Conservation (phyloP, 2,113 vertebrate genomes). For the Charadrius vociferus region DNA sequence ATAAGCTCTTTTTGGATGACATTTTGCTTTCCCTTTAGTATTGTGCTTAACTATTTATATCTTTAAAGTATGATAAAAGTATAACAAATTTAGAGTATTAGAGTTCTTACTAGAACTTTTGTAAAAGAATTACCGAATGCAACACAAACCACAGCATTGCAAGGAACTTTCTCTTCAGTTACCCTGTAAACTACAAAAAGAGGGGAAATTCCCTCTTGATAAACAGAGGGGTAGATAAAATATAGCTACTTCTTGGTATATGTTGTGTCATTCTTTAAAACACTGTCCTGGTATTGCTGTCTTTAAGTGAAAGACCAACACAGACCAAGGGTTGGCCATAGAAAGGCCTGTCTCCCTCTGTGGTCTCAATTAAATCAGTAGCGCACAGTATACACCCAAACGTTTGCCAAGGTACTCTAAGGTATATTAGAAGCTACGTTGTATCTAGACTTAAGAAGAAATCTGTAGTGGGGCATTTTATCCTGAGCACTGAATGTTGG, state of each 20-base stretch:
- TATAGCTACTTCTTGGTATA: not conserved
- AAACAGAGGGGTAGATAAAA: not conserved
- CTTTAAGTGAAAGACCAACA: not conserved
- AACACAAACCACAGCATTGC: not conserved
- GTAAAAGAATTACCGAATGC: not conserved
- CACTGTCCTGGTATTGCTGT: accelerated
- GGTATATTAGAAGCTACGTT: not conserved
- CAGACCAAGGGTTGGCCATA: not conserved
- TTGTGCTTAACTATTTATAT: not conserved
- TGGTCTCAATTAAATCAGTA: not conserved
- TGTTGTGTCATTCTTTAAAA: not conserved
- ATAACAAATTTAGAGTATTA: not conserved
- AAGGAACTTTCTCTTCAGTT: not conserved
- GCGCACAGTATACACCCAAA: accelerated
- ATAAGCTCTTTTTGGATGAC: not conserved
- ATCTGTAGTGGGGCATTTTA: not conserved
- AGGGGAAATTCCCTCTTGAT: not conserved
- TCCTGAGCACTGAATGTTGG: accelerated
- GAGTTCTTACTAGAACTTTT: not conserved
- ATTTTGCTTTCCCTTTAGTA: not conserved
- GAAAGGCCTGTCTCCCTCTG: not conserved
- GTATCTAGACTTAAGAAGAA: not conserved
- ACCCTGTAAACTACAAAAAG: not conserved
- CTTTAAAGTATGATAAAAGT: not conserved
- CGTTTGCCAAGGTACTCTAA: not conserved